Percentiles rank a stretch among this genome's conserved stretches.
These are phyloP conservation scores for Sarcophaga variegata DNA, from an alignment of 2,888 invertebrate species.

Conservation along the genomic window DNA sequence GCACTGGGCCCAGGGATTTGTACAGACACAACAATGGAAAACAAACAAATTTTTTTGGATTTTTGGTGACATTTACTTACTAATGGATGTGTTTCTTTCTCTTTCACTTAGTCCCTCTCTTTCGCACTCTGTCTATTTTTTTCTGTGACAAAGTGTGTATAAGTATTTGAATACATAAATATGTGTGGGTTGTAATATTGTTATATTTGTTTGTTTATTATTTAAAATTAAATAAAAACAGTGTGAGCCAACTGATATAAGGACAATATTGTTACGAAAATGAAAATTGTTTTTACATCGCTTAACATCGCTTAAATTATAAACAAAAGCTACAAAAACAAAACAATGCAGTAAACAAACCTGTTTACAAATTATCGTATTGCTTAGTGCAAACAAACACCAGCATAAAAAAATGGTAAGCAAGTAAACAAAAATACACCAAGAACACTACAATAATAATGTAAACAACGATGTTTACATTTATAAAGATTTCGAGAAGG, in stretches of 20 bases:
- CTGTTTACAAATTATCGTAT: too few relatives aligned
- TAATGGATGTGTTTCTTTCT: constrained; percentile 24
- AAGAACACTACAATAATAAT: too few relatives aligned
- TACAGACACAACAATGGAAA: constrained; percentile 27
- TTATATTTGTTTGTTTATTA: constrained; percentile 57
- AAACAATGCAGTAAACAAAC: too few relatives aligned
- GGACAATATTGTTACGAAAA: neutral
- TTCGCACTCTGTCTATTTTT: neutral
- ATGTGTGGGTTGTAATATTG: constrained; percentile 34
- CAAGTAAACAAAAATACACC: too few relatives aligned
- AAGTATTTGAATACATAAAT: neutral
- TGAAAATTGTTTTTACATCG: too few relatives aligned
- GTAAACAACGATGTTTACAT: too few relatives aligned
- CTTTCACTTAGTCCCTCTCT: too few relatives aligned
- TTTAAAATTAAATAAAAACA: constrained; percentile 42
- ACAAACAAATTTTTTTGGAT: constrained; percentile 51
- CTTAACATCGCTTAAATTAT: too few relatives aligned
- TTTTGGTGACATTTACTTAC: constrained; percentile 65
- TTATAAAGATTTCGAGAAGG: too few relatives aligned
- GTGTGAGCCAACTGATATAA: neutral
- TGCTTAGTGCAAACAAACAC: too few relatives aligned
- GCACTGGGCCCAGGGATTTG: constrained; percentile 56
- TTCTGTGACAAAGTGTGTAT: neutral
- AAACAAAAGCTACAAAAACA: too few relatives aligned
- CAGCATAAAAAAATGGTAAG: too few relatives aligned